Evolutionary conservation across 2,888 invertebrate species (phyloP).

Genomic region (Embidobia sp.): DNA sequence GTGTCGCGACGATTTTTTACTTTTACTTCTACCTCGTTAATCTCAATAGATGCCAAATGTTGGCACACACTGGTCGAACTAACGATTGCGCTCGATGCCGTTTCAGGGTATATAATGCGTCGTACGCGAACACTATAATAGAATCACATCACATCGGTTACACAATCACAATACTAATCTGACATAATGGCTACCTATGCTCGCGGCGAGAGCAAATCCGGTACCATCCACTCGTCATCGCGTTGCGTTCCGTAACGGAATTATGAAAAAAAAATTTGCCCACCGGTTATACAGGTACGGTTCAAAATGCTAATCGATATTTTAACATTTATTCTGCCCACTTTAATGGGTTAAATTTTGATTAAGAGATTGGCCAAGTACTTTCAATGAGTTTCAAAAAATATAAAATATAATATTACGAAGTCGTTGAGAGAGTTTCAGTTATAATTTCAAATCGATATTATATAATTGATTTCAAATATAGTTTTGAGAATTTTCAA

Average conservation of each 20-base stretch:
- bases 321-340: too few species aligned
- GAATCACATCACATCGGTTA: conserved; percentile 81
- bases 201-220: conserved; percentile 62
- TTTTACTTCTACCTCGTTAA: conserved; percentile 61
- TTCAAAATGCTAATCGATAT: background rate
- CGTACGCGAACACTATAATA: conserved; percentile 75
- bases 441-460: too few species aligned
- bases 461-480: too few species aligned
- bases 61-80: conserved; percentile 68
- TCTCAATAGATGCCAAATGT: conserved; percentile 72
- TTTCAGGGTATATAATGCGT: conserved; percentile 68
- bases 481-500: too few species aligned
- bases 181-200: conserved; percentile 76
- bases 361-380: too few species aligned
- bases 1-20: conserved; percentile 59
- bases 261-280: conserved; percentile 29
- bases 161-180: conserved; percentile 81
- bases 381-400: too few species aligned
- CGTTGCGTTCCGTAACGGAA: conserved; percentile 49
- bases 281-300: conserved; percentile 19
- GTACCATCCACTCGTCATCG: conserved; percentile 63
- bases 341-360: too few species aligned
- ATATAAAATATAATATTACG: too few species aligned
- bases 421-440: too few species aligned
- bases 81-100: conserved; percentile 64